Evolutionary conservation across 1,140 invertebrate genomes (phyloP), one percentile per base, ranked within the genome.

Genomic region (Drosophila parvula): DNA sequence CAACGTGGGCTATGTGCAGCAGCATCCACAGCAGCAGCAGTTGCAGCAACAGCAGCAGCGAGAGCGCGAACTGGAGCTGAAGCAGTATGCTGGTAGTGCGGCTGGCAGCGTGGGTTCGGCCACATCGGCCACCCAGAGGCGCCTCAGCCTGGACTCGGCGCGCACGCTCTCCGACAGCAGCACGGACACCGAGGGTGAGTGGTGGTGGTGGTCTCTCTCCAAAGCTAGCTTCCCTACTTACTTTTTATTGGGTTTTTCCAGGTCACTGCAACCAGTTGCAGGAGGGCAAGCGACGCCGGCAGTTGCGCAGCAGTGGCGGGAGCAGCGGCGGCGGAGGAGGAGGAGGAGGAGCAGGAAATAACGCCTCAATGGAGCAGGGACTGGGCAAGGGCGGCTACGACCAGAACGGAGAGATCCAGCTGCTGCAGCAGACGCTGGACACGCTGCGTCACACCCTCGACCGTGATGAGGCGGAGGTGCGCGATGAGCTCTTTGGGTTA

Each of bases 351-450:
- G 59, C 63, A n/a, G 45, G 47, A 8, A 48, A 16, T 4, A 59
- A 53, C 34, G 51, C 7, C 18, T 4, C 51, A 6, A 22, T 56
- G 4, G 81, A 84, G 7, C 51, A 59, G 48, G 73, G 61, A 8
- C n/a, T 88, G 41, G 48, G 68, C 58, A 78, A 78, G 50, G 59
- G 64, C 41, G 59, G 59, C 47, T 91, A 84, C 16, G 91, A 92
- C 51, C 91, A 92, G 70, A 92, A 96, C 92, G 94, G 95, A 65
- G 96, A 97, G 93, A 96, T 97, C 79, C 95, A 96, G 93, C 94
- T 95, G 92, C 92, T 97, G 89, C 96, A 96, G 90, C 94, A 94
- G 85, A 96, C 95, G 67, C 95, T 96, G 70, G 96, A 97, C 84
- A 92, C 95, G 77, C 90, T 96, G 63, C 94, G 96, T 3, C 93